Base-by-base conservation (phyloP, 2,888 invertebrate genomes). In the Tetranychus truncatus region DNA sequence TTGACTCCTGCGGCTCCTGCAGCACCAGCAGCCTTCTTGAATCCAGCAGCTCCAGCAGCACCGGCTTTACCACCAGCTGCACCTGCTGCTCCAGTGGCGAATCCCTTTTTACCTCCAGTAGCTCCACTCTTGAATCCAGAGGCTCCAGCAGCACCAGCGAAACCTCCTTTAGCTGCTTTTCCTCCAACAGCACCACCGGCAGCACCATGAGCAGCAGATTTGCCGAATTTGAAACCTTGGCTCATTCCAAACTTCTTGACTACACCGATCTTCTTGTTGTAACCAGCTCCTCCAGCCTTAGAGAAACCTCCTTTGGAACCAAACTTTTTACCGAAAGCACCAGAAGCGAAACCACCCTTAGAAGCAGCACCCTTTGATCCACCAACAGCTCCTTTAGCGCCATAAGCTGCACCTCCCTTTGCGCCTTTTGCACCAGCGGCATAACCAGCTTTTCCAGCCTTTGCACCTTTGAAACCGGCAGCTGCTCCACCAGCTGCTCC, bases 201-300 rank as follows among this genome's bases (percentile, higher is more conserved):
- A 45, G 75, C 75, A 55, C 71, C 71, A 65, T 75, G 55, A 15
- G 65, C 75, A 65, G 71, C 75, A 18, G 72, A n/a, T 71, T 75
- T 75, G 20, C 75, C 75, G 71, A 72, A 75, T 72, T 75, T 75
- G 72, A 75, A 75, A 15, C 75, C 75, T 34, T 75, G 75, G 45
- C 65, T 72, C 72, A 72, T 6, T 34, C 75, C 75, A n/a, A 75
- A 75, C 6, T 46, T 75, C 18, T 71, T 72, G n/a, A 75, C 66
- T 2, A 66, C 24, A 66, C 75, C 75, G 45, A 75, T 55, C 34
- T 71, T 72, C 20, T 75, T 75, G n/a, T 75, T 75, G 44, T 65
- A 75, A 11, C 75, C 75, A 1, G 75, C 75, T 7, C 71, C 75
- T 6, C 71, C 71, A 9, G 66, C 66, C 45, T 75, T 75, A 45